Conservation (phyloP, 2,888 invertebrate species). For the Synergus umbraculus region DNA sequence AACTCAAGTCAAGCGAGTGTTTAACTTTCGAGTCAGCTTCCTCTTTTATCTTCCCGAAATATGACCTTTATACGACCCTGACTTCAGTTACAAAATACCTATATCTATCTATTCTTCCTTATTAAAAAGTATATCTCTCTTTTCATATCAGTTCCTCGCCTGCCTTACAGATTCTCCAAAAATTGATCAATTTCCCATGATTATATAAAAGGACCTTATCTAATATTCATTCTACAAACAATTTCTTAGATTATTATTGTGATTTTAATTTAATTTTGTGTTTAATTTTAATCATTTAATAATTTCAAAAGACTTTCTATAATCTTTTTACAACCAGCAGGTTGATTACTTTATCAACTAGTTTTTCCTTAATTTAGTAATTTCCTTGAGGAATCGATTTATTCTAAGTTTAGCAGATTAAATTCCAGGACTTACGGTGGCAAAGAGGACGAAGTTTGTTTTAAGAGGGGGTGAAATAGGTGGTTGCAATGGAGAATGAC, state of each 20-base stretch:
- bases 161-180: neutral
- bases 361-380: neutral
- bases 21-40: slow-evolving; percentile 66
- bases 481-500: slow-evolving; percentile 30
- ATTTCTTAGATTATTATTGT: no score
- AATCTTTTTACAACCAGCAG: neutral
- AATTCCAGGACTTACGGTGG: slow-evolving; percentile 18
- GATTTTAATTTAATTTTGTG: no score
- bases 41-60: slow-evolving; percentile 59
- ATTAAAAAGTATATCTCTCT: slow-evolving; percentile 22
- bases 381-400: slow-evolving; percentile 9
- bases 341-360: slow-evolving; percentile 42
- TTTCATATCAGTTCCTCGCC: neutral
- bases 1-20: slow-evolving; percentile 57
- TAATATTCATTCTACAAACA: no score
- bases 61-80: slow-evolving; percentile 53
- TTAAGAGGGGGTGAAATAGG: neutral
- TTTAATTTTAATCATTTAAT: no score
- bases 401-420: slow-evolving; percentile 4
- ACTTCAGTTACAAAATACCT: slow-evolving; percentile 42
- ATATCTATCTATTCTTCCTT: neutral
- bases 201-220: no score
- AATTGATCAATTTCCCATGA: neutral
- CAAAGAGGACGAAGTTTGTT: slow-evolving; percentile 29
- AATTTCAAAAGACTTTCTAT: no score